Evolutionary conservation across 2,888 invertebrate species (phyloP).

Genomic region (Stenodema calcarata): DNA sequence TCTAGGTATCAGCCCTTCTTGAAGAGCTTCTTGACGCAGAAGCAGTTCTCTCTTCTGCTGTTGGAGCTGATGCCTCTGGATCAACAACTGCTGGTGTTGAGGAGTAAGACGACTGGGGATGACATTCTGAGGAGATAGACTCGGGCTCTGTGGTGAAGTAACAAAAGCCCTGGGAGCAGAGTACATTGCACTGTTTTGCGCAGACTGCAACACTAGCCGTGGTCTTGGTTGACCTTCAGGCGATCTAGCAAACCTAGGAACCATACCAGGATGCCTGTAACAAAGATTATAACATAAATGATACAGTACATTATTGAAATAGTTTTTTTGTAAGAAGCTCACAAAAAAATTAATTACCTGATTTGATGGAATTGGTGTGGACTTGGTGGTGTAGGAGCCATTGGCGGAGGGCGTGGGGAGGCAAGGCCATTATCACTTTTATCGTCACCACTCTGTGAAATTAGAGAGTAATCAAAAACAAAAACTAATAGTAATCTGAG

Average conservation of each 20-base stretch:
- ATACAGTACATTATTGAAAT: no score
- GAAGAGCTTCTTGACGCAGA: slow-evolving; percentile 61
- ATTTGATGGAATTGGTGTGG: slow-evolving; percentile 56
- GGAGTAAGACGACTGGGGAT: slow-evolving; percentile 51
- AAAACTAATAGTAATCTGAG: no score
- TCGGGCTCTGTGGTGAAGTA: slow-evolving; percentile 36
- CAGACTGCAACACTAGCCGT: slow-evolving; percentile 53
- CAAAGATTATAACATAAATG: not conserved
- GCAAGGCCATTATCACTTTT: slow-evolving; percentile 53
- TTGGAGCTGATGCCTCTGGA: slow-evolving; percentile 59
- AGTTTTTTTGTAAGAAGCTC: no score
- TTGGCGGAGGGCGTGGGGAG: slow-evolving; percentile 60
- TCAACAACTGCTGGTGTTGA: slow-evolving; percentile 61
- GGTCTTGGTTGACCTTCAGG: slow-evolving; percentile 60
- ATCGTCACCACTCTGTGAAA: slow-evolving; percentile 52
- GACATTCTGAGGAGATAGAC: slow-evolving; percentile 57
- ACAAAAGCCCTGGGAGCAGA: slow-evolving; percentile 52
- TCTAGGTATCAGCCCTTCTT: slow-evolving; percentile 64
- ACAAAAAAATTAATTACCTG: slow-evolving; percentile 32
- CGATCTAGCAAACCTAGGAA: slow-evolving; percentile 63
- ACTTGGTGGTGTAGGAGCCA: slow-evolving; percentile 60
- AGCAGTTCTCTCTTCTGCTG: slow-evolving; percentile 54
- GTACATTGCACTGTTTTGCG: slow-evolving; percentile 51
- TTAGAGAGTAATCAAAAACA: no score
- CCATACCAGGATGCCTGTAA: slow-evolving; percentile 57